Evolutionary conservation across 2,888 invertebrate genomes (phyloP).

Genomic region (Eilema griseolum): DNA sequence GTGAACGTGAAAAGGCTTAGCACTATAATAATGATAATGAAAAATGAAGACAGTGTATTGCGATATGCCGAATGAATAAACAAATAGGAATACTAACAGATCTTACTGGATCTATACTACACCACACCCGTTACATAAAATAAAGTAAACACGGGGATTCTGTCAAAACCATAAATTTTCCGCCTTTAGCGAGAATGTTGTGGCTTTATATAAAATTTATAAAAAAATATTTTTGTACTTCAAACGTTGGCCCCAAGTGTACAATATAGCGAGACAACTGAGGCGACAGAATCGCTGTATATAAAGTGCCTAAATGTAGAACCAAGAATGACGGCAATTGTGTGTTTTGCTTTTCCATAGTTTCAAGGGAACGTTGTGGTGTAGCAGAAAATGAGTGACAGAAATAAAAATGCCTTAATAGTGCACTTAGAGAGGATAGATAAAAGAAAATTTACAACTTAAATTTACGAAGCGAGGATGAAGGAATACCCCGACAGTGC

Average conservation of each 20-base stretch:
- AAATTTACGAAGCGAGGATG: no score
- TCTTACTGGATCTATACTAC: no score
- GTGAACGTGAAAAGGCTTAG: no score
- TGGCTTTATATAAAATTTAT: constrained; percentile 31
- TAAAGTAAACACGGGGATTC: not conserved
- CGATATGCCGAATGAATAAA: not conserved
- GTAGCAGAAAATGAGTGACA: no score
- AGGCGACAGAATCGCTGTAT: constrained; percentile 35
- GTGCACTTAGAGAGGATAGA: no score
- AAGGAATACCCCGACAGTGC: no score
- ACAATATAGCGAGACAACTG: constrained; percentile 32
- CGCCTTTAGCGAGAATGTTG: constrained; percentile 3
- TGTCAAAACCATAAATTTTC: constrained; percentile 1
- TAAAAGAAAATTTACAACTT: no score
- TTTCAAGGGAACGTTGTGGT: not conserved
- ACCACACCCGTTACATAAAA: not conserved
- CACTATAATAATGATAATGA: no score
- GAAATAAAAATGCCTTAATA: no score
- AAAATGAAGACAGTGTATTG: no score
- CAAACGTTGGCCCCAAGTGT: constrained; percentile 44
- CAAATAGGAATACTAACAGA: no score
- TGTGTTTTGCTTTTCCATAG: not conserved
- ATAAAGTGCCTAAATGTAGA: constrained; percentile 49
- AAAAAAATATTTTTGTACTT: constrained; percentile 36
- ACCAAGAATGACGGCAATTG: constrained; percentile 22